A percentile compares a stretch with the other conserved stretches of the same genome.
phyloP scores from a whole-genome alignment of 2,888 invertebrate species.

The Lithodes maja region DNA sequence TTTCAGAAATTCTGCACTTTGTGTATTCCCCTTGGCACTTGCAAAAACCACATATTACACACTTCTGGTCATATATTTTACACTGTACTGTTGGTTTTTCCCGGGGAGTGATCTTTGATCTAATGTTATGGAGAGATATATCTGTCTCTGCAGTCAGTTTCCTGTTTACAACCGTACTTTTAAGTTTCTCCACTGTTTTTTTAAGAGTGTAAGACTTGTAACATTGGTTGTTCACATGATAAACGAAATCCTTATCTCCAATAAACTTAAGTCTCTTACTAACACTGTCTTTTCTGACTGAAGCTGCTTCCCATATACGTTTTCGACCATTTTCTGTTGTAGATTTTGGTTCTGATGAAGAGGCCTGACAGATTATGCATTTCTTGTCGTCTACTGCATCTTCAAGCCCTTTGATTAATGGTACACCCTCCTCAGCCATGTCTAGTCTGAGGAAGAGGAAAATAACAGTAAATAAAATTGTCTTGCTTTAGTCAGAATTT shows the following conservation, averaged over 20 bases:
- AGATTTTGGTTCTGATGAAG: slow-evolving; percentile 16
- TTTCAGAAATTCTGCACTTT: slow-evolving; percentile 20
- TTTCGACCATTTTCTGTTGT: slow-evolving; percentile 6
- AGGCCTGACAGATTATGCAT: slow-evolving; percentile 30
- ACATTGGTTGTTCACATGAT: slow-evolving; percentile 25
- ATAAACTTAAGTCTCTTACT: not conserved
- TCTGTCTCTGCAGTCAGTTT: not conserved
- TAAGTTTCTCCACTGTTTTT: slow-evolving; percentile 6
- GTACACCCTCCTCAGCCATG: slow-evolving; percentile 12
- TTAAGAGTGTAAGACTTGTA: slow-evolving; percentile 12
- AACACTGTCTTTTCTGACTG: not conserved
- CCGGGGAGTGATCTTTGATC: slow-evolving; percentile 14
- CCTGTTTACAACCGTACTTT: not conserved
- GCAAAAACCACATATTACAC: slow-evolving; percentile 9
- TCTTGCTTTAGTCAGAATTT: too few species aligned
- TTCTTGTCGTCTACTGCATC: not conserved
- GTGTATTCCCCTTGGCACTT: not conserved
- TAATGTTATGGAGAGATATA: not conserved
- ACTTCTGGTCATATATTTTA: slow-evolving; percentile 8
- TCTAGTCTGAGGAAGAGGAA: slow-evolving; percentile 5
- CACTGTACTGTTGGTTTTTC: slow-evolving; percentile 13
- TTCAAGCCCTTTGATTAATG: not conserved
- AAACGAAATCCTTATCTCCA: slow-evolving; percentile 15
- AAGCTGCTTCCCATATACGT: slow-evolving; percentile 7
- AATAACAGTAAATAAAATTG: not conserved